Percentiles rank a stretch among this genome's conserved stretches.
phyloP scores from a whole-genome alignment of 2,797 vertebrate genomes.

The Coregonus suidteri region DNA sequence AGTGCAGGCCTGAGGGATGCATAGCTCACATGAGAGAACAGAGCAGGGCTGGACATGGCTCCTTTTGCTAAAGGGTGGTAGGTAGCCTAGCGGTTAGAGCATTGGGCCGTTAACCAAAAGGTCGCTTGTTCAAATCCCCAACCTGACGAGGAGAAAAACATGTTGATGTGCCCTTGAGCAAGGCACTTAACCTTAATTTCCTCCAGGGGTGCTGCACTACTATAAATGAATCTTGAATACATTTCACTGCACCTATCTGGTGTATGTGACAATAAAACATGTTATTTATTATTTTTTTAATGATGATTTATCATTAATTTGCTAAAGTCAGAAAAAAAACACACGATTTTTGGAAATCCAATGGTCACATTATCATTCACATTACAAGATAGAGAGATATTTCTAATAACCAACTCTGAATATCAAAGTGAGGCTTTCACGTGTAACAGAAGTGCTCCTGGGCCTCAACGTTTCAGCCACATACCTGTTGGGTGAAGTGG shows the following conservation, averaged over 20 bases:
- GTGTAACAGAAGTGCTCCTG: neutral
- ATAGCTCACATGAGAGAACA: slow-evolving; percentile 5
- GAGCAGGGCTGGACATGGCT: neutral
- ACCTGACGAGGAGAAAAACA: too few relatives aligned
- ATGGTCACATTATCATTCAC: neutral
- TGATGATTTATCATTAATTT: too few relatives aligned
- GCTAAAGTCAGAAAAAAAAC: too few relatives aligned
- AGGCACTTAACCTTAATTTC: too few relatives aligned
- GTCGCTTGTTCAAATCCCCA: too few relatives aligned
- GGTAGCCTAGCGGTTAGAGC: too few relatives aligned
- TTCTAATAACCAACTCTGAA: neutral
- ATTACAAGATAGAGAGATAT: neutral
- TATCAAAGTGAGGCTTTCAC: neutral
- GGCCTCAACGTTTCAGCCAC: neutral
- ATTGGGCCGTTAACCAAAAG: too few relatives aligned
- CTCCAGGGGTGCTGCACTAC: neutral
- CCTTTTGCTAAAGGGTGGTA: neutral
- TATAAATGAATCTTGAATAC: neutral
- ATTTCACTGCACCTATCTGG: neutral
- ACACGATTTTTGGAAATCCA: neutral
- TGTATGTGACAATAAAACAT: neutral
- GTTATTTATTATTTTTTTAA: too few relatives aligned
- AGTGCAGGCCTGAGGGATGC: neutral
- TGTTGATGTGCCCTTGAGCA: too few relatives aligned
- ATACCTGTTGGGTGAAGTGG: neutral